Base-by-base conservation (phyloP, 2,888 invertebrate species). In the Stenchaetothrips biformis region DNA sequence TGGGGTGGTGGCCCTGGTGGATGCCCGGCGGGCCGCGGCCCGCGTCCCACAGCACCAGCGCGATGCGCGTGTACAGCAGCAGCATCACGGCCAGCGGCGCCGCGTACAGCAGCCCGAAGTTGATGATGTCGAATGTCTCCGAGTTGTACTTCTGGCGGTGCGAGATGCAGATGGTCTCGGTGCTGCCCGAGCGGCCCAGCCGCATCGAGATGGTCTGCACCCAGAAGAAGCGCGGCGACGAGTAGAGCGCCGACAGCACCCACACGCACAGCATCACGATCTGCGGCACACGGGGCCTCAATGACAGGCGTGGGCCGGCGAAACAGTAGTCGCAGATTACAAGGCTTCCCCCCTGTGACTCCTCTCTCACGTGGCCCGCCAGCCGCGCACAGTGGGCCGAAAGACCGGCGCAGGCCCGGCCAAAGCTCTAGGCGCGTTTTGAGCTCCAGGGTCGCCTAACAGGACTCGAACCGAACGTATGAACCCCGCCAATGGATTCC, bases 181-280 rank as follows among this genome's bases (percentile, higher is more conserved):
- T 88, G 82, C 88, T 88, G 0, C 90, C 91, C 79, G 90, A 89
- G 21, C 11, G 67, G 37, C 88, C 88, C 16, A 92, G 87, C 78
- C 89, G 87, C 83, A 91, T 91, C 25, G 90, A 90, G 79, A 94
- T 91, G 0, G 94, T 94, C 85, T 93, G 92, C 83, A 94, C 94
- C 89, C 94, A 94, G 83, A 95, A 90, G 85, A 96, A 93, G 85
- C 94, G 93, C 0, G 95, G 96, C 3, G 92, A 92, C 82, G 94
- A 95, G 88, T 95, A 95, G 0, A 92, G 88, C 0, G 94, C 94
- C 83, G 95, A 94, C 25, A 93, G 90, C 80, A 94, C 89, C 96
- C 96, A 96, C 7, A 95, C 95, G 2, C 91, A 89, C 27, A 92
- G 87, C 83, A 95, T 94, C 80, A 94, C 93, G 85, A 93, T 85